These are phyloP conservation scores for Pluvialis apricaria DNA, from an alignment of 2,113 vertebrate species.

Conservation along the genomic window DNA sequence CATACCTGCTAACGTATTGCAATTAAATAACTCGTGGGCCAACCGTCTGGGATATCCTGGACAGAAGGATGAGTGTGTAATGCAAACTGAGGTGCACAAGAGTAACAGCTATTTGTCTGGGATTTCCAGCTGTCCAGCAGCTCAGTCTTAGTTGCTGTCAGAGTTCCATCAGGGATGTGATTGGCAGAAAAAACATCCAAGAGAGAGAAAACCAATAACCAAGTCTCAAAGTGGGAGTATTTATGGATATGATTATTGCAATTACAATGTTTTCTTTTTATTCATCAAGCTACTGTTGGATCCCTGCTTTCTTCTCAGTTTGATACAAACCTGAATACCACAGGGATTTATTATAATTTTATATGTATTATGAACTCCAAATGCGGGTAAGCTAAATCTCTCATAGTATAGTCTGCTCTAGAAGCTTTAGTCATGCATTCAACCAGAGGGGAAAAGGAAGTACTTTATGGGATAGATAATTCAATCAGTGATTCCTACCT, in stretches of 20 bases:
- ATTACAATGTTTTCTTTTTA: background rate
- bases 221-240: background rate
- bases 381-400: background rate
- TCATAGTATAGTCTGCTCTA: background rate
- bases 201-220: background rate
- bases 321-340: background rate
- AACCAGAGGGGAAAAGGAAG: background rate
- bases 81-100: background rate
- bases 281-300: background rate
- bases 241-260: background rate
- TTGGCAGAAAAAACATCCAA: fast-evolving
- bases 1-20: background rate
- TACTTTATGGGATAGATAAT: background rate
- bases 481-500: background rate
- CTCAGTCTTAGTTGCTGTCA: background rate
- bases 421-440: background rate
- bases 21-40: background rate
- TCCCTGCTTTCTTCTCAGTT: background rate
- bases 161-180: background rate
- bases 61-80: background rate
- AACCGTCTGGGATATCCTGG: background rate
- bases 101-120: background rate
- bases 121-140: background rate
- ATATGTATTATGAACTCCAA: background rate
- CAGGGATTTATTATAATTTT: background rate